Conservation (phyloP, 92 coral and sea anemone species). For the Parazoanthus swiftii region DNA sequence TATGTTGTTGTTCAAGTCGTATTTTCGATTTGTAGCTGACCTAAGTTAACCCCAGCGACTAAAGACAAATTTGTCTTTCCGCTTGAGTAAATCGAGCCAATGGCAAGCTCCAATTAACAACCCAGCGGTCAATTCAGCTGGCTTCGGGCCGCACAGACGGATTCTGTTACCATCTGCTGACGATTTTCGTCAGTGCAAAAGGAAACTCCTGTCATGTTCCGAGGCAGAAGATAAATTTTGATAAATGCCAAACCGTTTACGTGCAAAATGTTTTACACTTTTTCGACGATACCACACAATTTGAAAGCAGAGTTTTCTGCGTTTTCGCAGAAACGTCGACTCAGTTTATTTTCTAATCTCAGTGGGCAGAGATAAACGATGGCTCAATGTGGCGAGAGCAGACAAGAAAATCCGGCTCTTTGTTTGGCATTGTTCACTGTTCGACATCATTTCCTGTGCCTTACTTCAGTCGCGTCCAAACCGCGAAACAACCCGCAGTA, state of each 20-base stretch:
- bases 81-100: slow-evolving; percentile 15
- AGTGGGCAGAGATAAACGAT: background rate
- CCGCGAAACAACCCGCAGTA: background rate
- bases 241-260: background rate
- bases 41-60: slow-evolving; percentile 1
- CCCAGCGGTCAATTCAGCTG: background rate
- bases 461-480: background rate
- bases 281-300: background rate
- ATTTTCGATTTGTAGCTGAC: slow-evolving; percentile 6
- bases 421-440: slow-evolving; percentile 10
- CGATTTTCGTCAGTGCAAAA: slow-evolving; percentile 18
- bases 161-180: slow-evolving; percentile 25
- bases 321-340: background rate
- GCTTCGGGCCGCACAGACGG: background rate
- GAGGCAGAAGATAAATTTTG: background rate
- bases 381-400: background rate
- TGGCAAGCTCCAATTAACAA: background rate
- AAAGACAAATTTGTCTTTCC: slow-evolving; percentile 6
- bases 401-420: background rate
- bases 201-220: slow-evolving; percentile 4
- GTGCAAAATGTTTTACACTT: background rate
- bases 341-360: background rate
- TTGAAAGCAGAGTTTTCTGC: slow-evolving; percentile 24
- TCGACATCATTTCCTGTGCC: slow-evolving; percentile 23
- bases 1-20: background rate